These are phyloP conservation scores for Circaetus cinerascens DNA, from an alignment of 2,113 vertebrate genomes.

Conservation along the genomic window DNA sequence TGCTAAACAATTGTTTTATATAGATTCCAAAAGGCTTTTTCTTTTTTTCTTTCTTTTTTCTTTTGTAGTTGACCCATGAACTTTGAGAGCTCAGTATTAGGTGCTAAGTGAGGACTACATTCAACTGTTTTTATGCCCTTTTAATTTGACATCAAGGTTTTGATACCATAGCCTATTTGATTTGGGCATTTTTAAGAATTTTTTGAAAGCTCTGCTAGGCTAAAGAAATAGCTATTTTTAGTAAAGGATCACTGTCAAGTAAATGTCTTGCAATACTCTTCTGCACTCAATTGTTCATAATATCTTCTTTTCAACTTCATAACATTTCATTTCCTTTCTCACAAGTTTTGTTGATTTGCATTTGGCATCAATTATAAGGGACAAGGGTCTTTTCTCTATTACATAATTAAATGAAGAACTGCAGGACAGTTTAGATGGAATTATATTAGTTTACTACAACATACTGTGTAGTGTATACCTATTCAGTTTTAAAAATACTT, in stretches of 20 bases:
- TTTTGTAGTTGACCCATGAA: background rate
- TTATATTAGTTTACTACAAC: background rate
- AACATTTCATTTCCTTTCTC: background rate
- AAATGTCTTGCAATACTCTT: background rate
- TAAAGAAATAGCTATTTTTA: background rate
- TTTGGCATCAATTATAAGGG: background rate
- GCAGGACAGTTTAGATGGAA: background rate
- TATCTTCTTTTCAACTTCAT: background rate
- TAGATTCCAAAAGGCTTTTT: background rate
- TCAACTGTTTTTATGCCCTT: background rate
- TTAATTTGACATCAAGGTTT: background rate
- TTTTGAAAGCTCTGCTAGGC: background rate
- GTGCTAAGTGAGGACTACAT: background rate
- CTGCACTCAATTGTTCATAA: background rate
- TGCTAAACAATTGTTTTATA: conserved; percentile 4
- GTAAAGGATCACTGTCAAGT: background rate
- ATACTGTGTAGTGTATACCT: background rate
- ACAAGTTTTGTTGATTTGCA: background rate
- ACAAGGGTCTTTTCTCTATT: background rate
- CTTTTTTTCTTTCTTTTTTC: background rate
- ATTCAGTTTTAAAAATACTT: background rate
- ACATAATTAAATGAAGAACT: background rate
- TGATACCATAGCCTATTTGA: background rate
- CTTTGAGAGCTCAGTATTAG: background rate
- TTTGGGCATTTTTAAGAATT: background rate